phyloP scores from a whole-genome alignment of 1,140 invertebrate genomes.

The Drosophila saltans region DNA sequence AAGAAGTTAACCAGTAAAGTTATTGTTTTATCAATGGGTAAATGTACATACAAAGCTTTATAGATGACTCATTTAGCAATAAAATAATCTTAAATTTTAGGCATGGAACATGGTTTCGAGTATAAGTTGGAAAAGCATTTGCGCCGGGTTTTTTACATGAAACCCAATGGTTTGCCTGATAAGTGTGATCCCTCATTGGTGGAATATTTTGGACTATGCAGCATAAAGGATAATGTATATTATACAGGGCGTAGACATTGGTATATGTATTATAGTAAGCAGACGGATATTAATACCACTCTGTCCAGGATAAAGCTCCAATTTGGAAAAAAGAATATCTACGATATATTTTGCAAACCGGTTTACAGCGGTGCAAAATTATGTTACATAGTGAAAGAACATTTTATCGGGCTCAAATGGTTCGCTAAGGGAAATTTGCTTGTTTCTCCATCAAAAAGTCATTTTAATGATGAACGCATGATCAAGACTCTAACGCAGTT shows the following conservation, averaged over 20 bases:
- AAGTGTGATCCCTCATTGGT: slow-evolving; percentile 30
- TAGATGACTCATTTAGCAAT: slow-evolving; percentile 22
- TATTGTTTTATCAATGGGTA: slow-evolving; percentile 24
- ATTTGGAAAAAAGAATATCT: slow-evolving; percentile 57
- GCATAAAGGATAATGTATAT: slow-evolving; percentile 29
- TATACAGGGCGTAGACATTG: not conserved
- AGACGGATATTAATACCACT: slow-evolving; percentile 21
- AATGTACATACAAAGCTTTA: not conserved
- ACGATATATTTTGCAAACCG: too few species aligned
- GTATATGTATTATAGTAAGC: slow-evolving; percentile 28
- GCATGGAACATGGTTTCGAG: too few species aligned
- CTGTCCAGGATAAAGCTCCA: slow-evolving; percentile 39
- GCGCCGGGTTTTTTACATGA: slow-evolving; percentile 4
- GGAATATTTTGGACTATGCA: slow-evolving; percentile 54
- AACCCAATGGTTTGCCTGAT: not conserved
- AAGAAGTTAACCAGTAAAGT: not conserved
- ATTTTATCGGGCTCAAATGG: slow-evolving; percentile 53
- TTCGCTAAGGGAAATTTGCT: slow-evolving; percentile 41
- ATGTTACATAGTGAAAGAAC: slow-evolving; percentile 27
- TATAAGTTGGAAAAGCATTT: too few species aligned
- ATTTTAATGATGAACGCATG: slow-evolving; percentile 44
- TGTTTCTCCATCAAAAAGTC: slow-evolving; percentile 45
- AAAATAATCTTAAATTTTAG: too few species aligned
- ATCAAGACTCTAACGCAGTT: slow-evolving; percentile 34
- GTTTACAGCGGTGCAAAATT: too few species aligned